A percentile compares a stretch with the other conserved stretches of the same genome.
Evolutionary conservation across 2,888 invertebrate species (phyloP).

Genomic region (Clivina fossor): DNA sequence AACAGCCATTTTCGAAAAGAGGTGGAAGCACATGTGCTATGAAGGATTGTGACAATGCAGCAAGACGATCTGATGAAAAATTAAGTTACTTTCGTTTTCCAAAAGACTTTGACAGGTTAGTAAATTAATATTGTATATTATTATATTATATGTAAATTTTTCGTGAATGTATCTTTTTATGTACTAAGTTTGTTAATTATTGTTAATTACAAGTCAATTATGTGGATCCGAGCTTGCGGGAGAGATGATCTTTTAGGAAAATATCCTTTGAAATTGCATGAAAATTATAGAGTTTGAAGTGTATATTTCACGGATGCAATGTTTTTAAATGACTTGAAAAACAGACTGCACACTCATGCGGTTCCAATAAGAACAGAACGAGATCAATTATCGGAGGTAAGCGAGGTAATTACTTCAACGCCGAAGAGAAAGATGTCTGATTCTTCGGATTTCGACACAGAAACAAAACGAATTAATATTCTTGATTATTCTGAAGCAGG

Average conservation of each 20-base stretch:
- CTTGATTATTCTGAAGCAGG: too few relatives aligned
- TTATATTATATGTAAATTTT: not conserved
- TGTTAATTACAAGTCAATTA: not conserved
- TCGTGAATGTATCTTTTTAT: not conserved
- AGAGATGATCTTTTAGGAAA: constrained; percentile 6
- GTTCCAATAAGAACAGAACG: constrained; percentile 2
- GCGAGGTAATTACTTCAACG: not conserved
- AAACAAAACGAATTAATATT: too few relatives aligned
- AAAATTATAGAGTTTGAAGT: constrained; percentile 9
- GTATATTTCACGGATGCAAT: not conserved
- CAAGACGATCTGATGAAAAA: not conserved
- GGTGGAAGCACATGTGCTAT: constrained; percentile 4
- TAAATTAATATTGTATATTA: not conserved
- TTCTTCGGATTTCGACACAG: too few relatives aligned
- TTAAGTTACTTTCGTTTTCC: constrained; percentile 3
- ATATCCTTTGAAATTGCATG: not conserved
- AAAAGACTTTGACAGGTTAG: constrained; percentile 1
- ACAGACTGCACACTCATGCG: constrained; percentile 3
- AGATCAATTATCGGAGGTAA: not conserved
- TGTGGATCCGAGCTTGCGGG: constrained; percentile 6
- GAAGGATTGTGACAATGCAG: not conserved
- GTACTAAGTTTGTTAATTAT: not conserved
- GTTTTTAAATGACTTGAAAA: constrained; percentile 8
- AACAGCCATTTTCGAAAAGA: not conserved
- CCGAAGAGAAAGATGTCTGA: too few relatives aligned